Evolutionary conservation across 1,140 invertebrate genomes (phyloP), one percentile per base, ranked within the genome.

Genomic region (Sarcophaga peregrina): DNA sequence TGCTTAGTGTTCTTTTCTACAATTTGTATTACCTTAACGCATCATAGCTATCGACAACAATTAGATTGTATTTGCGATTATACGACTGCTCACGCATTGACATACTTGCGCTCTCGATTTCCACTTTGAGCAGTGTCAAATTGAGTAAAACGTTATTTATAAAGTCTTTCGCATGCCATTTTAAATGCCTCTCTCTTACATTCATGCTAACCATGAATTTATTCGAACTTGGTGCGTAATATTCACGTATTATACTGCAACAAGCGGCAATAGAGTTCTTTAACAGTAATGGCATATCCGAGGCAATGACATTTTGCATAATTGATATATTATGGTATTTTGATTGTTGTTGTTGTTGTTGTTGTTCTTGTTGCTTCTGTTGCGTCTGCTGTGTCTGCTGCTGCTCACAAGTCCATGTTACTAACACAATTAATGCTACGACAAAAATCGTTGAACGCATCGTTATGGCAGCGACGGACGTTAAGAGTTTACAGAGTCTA

Each of bases 31-130:
- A 83, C 83, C n/a, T 58, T 78, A 83, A 80, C 8, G 83, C 80
- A 54, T 83, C 73, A 9, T 17, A 3, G 46, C 81, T 50, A 54
- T 83, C 83, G 8, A 83, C 52, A 8, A 82, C 25, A 74, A 83
- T 47, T 68, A 83, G 54, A 80, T 82, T 83, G 37, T 78, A 82
- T 45, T 78, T 58, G n/a, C 80, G 80, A 62, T 68, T 62, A 37
- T 62, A 20, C 5, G 75, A 50, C 17, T 20, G 75, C 15, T 47
- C 13, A 10, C 75, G 15, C 8, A 17, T n/a, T 8, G 10, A 0
- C 0, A 8, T 17, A 50, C n/a, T 48, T 10, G 17, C 9, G 50
- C 20, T 78, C 8, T 78, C 75, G 17, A 78, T 50, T 78, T 78
- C 75, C 75, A 78, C 75, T 50, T 78, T 78, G 17, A 78, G 25